Conservation (phyloP, 2,113 vertebrate species). For the Rhizomys pruinosus region DNA sequence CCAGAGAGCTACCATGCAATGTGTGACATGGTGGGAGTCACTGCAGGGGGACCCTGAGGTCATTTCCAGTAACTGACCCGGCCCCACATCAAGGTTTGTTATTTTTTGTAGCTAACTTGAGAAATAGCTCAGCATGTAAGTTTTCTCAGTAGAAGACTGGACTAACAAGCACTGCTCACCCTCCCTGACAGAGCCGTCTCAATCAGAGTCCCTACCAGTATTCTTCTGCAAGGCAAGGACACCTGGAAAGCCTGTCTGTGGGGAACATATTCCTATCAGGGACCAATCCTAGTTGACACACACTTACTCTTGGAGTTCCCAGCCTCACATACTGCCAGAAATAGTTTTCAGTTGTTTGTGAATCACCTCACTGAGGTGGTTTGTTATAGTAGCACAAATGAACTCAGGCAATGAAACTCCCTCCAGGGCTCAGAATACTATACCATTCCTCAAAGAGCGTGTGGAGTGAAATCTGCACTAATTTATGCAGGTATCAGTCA, state of each 20-base stretch:
- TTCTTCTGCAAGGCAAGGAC: background rate
- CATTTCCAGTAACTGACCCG: background rate
- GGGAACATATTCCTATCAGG: background rate
- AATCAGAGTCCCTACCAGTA: fast-evolving
- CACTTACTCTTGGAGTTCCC: background rate
- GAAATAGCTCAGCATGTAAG: background rate
- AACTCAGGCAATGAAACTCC: background rate
- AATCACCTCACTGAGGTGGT: background rate
- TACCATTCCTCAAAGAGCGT: background rate
- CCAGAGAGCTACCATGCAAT: too few relatives aligned
- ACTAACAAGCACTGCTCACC: too few relatives aligned
- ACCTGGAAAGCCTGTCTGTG: too few relatives aligned
- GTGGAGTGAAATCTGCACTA: fast-evolving
- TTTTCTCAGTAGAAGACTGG: background rate
- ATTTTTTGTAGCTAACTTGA: background rate
- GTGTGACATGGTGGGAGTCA: too few relatives aligned
- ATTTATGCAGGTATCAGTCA: fast-evolving
- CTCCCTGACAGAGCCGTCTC: background rate
- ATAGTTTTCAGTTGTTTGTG: background rate
- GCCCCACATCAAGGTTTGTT: background rate
- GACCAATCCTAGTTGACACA: background rate
- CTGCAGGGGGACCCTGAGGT: too few relatives aligned
- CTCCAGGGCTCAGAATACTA: fast-evolving
- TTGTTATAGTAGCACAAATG: background rate
- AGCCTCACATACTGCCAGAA: background rate